These are phyloP conservation scores for Cosmorhoe ocellata DNA, from an alignment of 2,888 invertebrate species.

Conservation along the genomic window DNA sequence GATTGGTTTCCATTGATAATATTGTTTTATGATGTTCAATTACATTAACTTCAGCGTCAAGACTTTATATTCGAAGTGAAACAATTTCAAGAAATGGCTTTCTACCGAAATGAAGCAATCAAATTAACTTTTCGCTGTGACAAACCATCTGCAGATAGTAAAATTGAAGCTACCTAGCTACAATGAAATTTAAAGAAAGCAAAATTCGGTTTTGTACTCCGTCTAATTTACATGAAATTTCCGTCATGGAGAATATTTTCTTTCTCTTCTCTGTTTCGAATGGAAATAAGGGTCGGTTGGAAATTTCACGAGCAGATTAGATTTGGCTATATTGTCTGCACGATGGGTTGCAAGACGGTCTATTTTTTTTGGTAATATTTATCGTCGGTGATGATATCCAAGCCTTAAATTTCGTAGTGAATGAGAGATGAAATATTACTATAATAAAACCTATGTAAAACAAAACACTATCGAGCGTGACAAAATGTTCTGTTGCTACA, in stretches of 20 bases:
- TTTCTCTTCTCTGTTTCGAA: slow-evolving; percentile 64
- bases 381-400: background rate
- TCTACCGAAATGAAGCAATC: slow-evolving; percentile 33
- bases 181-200: slow-evolving; percentile 61
- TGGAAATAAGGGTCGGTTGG: slow-evolving; percentile 72
- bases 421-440: too few relatives aligned
- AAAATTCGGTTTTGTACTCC: slow-evolving; percentile 57
- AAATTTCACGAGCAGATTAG: slow-evolving; percentile 68
- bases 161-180: slow-evolving; percentile 44
- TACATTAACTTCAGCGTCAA: slow-evolving; percentile 6
- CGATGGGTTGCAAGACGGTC: slow-evolving; percentile 6
- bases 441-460: too few relatives aligned
- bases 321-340: slow-evolving; percentile 42
- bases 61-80: slow-evolving; percentile 18
- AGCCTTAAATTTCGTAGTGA: too few relatives aligned
- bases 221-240: slow-evolving; percentile 76
- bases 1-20: slow-evolving; percentile 8
- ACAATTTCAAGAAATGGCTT: slow-evolving; percentile 24
- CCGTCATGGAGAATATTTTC: slow-evolving; percentile 64
- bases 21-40: slow-evolving; percentile 17
- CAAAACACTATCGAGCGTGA: background rate
- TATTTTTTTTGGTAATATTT: slow-evolving; percentile 1
- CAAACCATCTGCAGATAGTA: slow-evolving; percentile 52
- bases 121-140: slow-evolving; percentile 48
- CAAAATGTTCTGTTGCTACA: background rate